Percentiles rank a stretch among this genome's conserved stretches.
phyloP scores from a whole-genome alignment of 2,888 invertebrate species.

The Zelleria hepariella region DNA sequence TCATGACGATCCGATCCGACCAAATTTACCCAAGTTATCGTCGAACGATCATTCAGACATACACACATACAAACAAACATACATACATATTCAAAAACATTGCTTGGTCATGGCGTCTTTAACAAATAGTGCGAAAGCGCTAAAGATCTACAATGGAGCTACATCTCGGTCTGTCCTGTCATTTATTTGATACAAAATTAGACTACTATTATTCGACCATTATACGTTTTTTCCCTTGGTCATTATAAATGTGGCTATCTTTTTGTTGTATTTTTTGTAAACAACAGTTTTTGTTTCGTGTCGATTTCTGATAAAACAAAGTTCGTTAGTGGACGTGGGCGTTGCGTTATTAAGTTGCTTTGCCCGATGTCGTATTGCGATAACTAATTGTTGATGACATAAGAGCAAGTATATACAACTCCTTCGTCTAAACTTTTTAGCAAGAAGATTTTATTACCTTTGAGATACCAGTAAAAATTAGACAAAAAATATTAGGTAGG shows the following conservation, averaged over 20 bases:
- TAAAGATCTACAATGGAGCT: background rate
- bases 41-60: too few species aligned
- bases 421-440: background rate
- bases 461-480: too few species aligned
- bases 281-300: background rate
- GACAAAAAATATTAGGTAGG: too few species aligned
- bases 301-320: background rate
- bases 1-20: too few species aligned
- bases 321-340: background rate
- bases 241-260: constrained; percentile 9
- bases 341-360: background rate
- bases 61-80: too few species aligned
- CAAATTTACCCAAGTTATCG: too few species aligned
- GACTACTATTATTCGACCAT: constrained; percentile 5
- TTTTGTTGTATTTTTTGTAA: constrained; percentile 24
- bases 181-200: constrained; percentile 2
- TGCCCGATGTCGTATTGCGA: background rate
- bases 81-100: too few species aligned
- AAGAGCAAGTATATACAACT: background rate
- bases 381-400: background rate
- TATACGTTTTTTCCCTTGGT: constrained; percentile 1
- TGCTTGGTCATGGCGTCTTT: too few species aligned
- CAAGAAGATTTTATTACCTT: too few species aligned
- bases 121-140: background rate
- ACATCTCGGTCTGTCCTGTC: background rate